Base-by-base conservation (phyloP, 2,888 invertebrate species). In the Euclidia mi region DNA sequence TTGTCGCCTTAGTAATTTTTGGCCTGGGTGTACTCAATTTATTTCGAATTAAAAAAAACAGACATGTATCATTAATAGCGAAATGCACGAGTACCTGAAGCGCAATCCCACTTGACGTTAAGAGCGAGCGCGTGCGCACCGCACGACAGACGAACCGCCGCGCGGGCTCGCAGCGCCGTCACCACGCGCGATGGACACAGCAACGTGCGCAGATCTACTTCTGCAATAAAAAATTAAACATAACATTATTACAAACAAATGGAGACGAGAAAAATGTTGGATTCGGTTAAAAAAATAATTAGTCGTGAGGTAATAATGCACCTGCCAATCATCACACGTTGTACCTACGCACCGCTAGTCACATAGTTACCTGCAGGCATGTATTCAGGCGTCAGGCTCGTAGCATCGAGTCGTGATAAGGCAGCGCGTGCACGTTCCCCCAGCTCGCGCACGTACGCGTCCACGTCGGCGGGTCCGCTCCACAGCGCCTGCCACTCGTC, bases 401-500 rank as follows among this genome's bases (percentile, higher is more conserved):
- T 18, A 0, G 55, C 34, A 0, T 68, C 66, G 1, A 84, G 50
- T 1, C 91, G 76, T 0, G 70, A 58, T 25, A 77, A 58, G 0
- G 91, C 89, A 29, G 89, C 84, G 47, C 80, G 85, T 17, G 92
- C 92, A 14, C 94, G 87, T 66, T 71, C 67, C 6, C 84, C 81
- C 47, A 93, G 85, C 81, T 92, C 93, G 28, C 79, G 79, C 15
- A 93, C 52, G 78, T 92, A 94, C 6, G 63, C 76, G 42, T 80
- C 82, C 12, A 89, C 83, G 1, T 78, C 66, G 3, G 65, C 72
- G 34, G 94, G 93, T 0, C 93, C 94, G 34, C 81, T 45, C 94
- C 94, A 94, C 45, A 79, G 31, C 52, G 82, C 40, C 74, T 92
- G 92, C 93, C 94, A 94, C 46, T 88, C 85, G 11, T 90, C 90